Percentiles rank a stretch among this genome's conserved stretches.
Evolutionary conservation across 2,888 invertebrate species (phyloP).

Genomic region (Frankliniella fusca): DNA sequence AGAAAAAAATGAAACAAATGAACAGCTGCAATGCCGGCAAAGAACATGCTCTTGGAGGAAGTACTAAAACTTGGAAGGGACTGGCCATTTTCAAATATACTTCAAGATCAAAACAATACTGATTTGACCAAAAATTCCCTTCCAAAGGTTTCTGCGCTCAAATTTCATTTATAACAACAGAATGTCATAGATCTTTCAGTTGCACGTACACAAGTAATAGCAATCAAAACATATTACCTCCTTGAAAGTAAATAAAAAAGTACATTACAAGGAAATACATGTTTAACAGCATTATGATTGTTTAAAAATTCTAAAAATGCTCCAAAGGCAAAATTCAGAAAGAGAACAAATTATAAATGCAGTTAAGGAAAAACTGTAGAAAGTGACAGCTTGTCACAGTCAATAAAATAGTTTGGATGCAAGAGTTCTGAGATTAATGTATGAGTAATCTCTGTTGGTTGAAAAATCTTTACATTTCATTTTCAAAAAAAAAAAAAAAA

Average conservation of each 20-base stretch:
- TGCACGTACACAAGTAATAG: no score
- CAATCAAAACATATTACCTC: no score
- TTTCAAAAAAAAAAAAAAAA: neutral
- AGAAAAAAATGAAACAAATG: neutral
- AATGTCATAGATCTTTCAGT: neutral
- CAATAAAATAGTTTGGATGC: neutral
- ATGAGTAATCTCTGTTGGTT: neutral
- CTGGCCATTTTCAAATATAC: neutral
- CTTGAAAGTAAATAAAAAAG: no score
- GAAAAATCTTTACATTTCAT: neutral
- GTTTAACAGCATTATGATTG: no score
- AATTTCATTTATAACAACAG: neutral
- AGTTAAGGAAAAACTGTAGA: no score
- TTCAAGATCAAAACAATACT: neutral
- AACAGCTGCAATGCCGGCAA: neutral
- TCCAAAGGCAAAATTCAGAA: no score
- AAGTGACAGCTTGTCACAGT: neutral
- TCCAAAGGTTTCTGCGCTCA: neutral
- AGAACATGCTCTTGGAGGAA: neutral
- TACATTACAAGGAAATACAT: no score
- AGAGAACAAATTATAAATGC: no score
- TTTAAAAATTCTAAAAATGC: no score
- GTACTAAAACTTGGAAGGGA: neutral
- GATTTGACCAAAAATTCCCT: neutral
- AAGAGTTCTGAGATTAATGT: neutral